Conservation (phyloP, 2,113 vertebrate genomes). For the Tragelaphus strepsiceros region DNA sequence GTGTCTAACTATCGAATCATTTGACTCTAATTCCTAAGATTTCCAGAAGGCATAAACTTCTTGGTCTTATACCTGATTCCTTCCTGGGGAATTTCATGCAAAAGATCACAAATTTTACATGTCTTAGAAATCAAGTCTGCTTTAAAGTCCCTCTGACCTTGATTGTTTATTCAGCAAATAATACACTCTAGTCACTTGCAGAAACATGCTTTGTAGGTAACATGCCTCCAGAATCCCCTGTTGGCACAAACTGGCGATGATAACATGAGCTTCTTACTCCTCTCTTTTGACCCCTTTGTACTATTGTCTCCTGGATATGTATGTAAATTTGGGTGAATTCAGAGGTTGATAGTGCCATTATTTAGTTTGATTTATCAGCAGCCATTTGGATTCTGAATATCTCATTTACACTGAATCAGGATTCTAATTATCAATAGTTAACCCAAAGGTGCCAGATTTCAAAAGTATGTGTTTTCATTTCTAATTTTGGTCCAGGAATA, state of each 20-base stretch:
- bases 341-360: neutral
- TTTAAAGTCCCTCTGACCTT: neutral
- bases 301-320: neutral
- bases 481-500: conserved; percentile 8
- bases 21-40: neutral
- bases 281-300: neutral
- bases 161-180: neutral
- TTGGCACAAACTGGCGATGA: neutral
- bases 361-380: neutral
- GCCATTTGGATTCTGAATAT: neutral
- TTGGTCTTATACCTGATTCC: neutral
- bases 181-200: neutral
- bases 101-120: neutral
- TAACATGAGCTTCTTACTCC: neutral
- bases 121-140: neutral
- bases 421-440: neutral
- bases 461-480: neutral
- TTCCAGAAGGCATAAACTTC: neutral
- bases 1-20: neutral
- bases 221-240: neutral
- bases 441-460: neutral
- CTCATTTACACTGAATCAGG: neutral
- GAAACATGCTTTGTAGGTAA: neutral
- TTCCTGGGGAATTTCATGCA: neutral
- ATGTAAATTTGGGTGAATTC: neutral